Conservation (phyloP, 2,797 vertebrate species). For the Notamacropus eugenii region DNA sequence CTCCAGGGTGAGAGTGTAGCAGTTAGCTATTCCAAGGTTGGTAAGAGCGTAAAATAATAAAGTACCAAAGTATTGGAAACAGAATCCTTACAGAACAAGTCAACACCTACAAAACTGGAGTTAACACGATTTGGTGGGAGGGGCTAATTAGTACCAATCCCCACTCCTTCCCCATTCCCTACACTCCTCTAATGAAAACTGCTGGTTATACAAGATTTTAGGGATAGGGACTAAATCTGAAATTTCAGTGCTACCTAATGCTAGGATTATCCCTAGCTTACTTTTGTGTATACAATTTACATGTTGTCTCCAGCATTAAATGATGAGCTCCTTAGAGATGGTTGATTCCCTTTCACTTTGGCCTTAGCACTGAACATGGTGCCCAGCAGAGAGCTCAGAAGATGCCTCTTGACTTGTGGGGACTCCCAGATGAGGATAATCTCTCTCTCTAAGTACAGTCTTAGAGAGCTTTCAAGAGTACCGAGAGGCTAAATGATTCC, state of each 20-base stretch:
- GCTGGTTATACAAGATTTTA: not conserved
- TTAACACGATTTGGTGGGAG: not conserved
- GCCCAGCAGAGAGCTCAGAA: not conserved
- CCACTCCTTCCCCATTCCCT: not conserved
- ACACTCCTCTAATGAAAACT: not conserved
- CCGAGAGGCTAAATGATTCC: not conserved
- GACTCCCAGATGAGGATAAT: not conserved
- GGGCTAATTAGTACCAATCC: not conserved
- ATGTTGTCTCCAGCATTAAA: not conserved
- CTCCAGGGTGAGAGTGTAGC: not conserved
- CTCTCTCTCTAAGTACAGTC: not conserved
- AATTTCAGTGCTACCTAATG: not conserved
- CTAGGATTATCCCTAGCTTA: not conserved
- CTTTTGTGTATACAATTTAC: not conserved
- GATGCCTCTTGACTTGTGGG: not conserved
- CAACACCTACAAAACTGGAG: not conserved
- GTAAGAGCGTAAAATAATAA: not conserved
- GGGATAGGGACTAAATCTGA: not conserved
- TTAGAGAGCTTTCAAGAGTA: not conserved
- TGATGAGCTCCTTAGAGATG: not conserved
- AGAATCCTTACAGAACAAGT: not conserved
- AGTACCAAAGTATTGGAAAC: not conserved
- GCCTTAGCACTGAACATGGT: not conserved
- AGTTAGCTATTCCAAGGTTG: not conserved
- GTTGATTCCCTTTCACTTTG: not conserved